Evolutionary conservation across 2,113 vertebrate genomes (phyloP), one percentile per base, ranked within the genome.

Genomic region (Hippocampus abdominalis): DNA sequence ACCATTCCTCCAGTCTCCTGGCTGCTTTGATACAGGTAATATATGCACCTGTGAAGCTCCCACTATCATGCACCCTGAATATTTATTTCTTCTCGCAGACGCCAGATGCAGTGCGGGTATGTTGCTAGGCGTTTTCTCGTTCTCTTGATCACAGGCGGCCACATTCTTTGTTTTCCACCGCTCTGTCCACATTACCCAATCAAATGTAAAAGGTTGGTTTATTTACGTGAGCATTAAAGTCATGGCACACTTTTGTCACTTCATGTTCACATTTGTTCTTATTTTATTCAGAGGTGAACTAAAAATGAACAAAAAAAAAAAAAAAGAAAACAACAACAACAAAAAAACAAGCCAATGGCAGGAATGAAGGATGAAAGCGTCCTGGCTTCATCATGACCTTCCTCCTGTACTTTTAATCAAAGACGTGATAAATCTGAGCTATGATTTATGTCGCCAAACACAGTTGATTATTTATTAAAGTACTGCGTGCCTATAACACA

Each of bases 1-100:
- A 83, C 81, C 83, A 78, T 87, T 79, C 67, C 84, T 84, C 68
- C 83, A 84, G 80, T 86, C 84, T 88, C 75, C 66, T 49, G 78
- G 79, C 79, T 87, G 87, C 87, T 90, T 89, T 88, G 87, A 89
- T 89, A 88, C 86, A 89, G 87, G 88, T 89, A 90, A 90, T 88
- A 79, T 89, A 91, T 91, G 88, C 90, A 91, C 90, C 87, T 90
- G 87, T 89, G 88, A 81, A 84, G 83, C 86, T 81, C 81, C 82
- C 76, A 77, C 85, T 79, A 84, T 85, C 88, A 81, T 86, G 86
- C 90, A 74, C 85, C 73, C 81, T 84, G 88, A 89, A 91, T 90
- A 91, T 90, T 85, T 91, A 91, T 90, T 83, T 74, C 76, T 84
- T 84, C 81, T 85, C 81, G 75, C 81, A 89, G 89, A 88, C 83